These are phyloP conservation scores for Hybos culiciformis DNA, from an alignment of 2,888 invertebrate genomes.

Conservation along the genomic window DNA sequence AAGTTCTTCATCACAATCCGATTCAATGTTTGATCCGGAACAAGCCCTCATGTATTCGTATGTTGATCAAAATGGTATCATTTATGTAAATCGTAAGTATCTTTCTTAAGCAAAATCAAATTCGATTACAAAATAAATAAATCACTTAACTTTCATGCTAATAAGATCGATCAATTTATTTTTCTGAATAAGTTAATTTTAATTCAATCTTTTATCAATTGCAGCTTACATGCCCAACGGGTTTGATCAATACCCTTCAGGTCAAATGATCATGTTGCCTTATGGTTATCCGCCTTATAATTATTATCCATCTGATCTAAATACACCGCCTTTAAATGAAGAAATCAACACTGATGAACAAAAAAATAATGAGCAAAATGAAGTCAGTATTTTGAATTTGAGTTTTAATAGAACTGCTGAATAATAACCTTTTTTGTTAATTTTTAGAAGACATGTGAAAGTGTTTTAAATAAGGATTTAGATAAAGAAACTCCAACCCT, in stretches of 20 bases:
- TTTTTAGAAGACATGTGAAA: too few relatives aligned
- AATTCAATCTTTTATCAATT: neutral
- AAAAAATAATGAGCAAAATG: neutral
- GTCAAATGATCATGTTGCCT: constrained; percentile 18
- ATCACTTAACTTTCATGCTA: too few relatives aligned
- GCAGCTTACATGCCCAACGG: constrained; percentile 14
- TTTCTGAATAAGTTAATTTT: neutral
- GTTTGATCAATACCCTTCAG: constrained; percentile 16
- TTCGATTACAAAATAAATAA: too few relatives aligned
- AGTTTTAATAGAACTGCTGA: too few relatives aligned
- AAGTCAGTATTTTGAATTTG: too few relatives aligned
- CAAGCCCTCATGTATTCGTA: constrained; percentile 26
- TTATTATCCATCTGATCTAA: constrained; percentile 12
- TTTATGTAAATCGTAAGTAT: constrained; percentile 38
- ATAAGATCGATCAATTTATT: too few relatives aligned
- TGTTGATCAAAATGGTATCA: constrained; percentile 39
- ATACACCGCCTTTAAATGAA: constrained; percentile 6
- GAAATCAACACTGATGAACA: neutral
- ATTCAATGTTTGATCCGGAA: constrained; percentile 13
- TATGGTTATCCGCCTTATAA: constrained; percentile 16
- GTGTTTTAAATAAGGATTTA: neutral
- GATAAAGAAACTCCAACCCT: neutral
- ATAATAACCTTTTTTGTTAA: too few relatives aligned
- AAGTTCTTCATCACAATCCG: constrained; percentile 13
- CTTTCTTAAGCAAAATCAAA: neutral